Evolutionary conservation across 2,888 invertebrate genomes (phyloP).

Genomic region (Brachypterus glaber): DNA sequence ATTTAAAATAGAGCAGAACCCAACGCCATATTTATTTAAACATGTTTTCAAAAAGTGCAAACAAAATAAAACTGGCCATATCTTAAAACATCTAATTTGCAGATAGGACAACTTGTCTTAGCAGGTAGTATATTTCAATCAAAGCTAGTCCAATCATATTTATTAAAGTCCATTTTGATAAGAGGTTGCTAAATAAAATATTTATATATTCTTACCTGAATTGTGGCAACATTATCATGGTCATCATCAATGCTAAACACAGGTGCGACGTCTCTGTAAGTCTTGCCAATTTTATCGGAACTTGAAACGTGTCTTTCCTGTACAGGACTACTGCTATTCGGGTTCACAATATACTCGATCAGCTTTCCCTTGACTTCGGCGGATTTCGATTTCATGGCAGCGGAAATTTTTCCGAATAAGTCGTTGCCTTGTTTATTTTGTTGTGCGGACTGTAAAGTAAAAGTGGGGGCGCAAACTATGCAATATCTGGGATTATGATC

Average conservation of each 20-base stretch:
- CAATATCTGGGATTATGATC: constrained; percentile 77
- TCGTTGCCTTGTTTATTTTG: constrained; percentile 39
- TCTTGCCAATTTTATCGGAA: constrained; percentile 72
- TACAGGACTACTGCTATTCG: constrained; percentile 47
- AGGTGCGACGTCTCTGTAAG: constrained; percentile 81
- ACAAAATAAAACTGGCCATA: too few relatives aligned
- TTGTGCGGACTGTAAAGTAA: constrained; percentile 14
- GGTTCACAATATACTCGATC: constrained; percentile 89
- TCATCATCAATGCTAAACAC: constrained; percentile 94
- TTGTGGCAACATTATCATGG: constrained; percentile 47
- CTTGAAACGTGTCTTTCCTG: constrained; percentile 77
- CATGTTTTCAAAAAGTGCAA: too few relatives aligned
- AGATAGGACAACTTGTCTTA: too few relatives aligned
- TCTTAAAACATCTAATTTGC: too few relatives aligned
- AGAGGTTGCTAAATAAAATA: too few relatives aligned
- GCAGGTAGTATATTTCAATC: not conserved
- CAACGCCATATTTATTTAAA: too few relatives aligned
- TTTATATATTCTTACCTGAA: constrained; percentile 40
- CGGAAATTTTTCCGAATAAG: constrained; percentile 72
- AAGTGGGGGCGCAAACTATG: constrained; percentile 63
- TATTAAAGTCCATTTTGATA: too few relatives aligned
- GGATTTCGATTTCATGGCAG: constrained; percentile 82
- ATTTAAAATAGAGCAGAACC: too few relatives aligned
- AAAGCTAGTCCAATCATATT: not conserved
- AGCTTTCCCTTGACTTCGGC: constrained; percentile 87